Evolutionary conservation across 2,113 vertebrate genomes (phyloP).

Genomic region (Zosterops hypoxanthus): DNA sequence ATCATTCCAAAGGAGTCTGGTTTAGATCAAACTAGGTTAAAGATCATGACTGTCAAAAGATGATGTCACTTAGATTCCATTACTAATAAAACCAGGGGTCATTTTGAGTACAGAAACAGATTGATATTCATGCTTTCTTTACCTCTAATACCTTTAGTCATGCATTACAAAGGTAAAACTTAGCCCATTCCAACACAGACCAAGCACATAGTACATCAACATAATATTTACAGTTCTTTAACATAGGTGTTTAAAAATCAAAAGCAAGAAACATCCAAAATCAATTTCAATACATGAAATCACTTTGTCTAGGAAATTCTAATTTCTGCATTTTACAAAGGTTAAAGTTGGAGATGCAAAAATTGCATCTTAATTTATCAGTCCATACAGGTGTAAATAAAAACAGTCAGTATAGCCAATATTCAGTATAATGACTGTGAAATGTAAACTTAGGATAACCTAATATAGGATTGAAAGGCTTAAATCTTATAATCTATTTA

Average conservation of each 20-base stretch:
- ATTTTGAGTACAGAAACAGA: constrained; percentile 70
- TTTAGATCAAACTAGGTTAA: constrained; percentile 84
- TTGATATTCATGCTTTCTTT: constrained; percentile 68
- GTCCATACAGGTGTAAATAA: background rate
- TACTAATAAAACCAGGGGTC: constrained; percentile 75
- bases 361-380: background rate
- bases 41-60: constrained; percentile 78
- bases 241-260: background rate
- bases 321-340: background rate
- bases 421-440: background rate
- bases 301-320: background rate
- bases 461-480: background rate
- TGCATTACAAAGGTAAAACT: constrained; percentile 8
- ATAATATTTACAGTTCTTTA: background rate
- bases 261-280: background rate
- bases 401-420: background rate
- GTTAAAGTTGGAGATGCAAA: background rate
- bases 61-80: constrained; percentile 79
- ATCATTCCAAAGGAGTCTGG: constrained; percentile 78
- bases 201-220: background rate
- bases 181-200: background rate
- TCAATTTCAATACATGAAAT: background rate
- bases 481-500: background rate
- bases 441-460: background rate
- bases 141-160: constrained; percentile 50